phyloP scores from a whole-genome alignment of 1,140 invertebrate species.

The Cydia strobilella region DNA sequence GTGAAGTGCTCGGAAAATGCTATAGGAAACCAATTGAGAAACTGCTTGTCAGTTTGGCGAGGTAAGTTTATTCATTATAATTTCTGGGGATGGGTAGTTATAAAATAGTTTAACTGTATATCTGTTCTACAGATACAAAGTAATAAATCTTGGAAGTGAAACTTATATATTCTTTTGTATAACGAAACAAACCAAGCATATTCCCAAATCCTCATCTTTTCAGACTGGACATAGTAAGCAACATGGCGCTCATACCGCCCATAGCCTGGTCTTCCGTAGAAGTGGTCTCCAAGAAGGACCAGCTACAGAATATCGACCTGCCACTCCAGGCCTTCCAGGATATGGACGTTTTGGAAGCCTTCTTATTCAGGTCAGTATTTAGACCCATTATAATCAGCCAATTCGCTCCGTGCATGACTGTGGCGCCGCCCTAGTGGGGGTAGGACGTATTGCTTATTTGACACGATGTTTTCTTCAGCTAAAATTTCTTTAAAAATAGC shows the following conservation, averaged over 20 bases:
- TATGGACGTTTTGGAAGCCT: constrained; percentile 87
- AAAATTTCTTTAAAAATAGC: too few relatives aligned
- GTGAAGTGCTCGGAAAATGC: constrained; percentile 50
- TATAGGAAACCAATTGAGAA: constrained; percentile 61
- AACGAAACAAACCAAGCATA: too few relatives aligned
- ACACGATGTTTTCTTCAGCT: too few relatives aligned
- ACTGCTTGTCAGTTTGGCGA: constrained; percentile 62
- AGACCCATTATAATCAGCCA: neutral
- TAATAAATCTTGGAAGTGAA: too few relatives aligned
- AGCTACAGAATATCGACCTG: constrained; percentile 65
- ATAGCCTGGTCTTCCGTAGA: constrained; percentile 71
- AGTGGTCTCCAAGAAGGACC: constrained; percentile 57
- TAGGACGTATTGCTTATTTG: too few relatives aligned
- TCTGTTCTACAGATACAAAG: too few relatives aligned
- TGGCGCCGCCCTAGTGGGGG: too few relatives aligned
- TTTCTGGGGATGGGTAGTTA: too few relatives aligned
- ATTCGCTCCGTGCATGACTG: too few relatives aligned
- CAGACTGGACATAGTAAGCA: constrained; percentile 69
- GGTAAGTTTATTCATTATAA: constrained; percentile 53
- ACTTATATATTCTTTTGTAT: too few relatives aligned
- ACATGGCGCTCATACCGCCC: constrained; percentile 70
- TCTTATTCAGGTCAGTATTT: constrained; percentile 82
- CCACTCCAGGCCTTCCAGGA: constrained; percentile 85
- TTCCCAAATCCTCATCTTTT: too few relatives aligned
- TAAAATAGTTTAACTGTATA: too few relatives aligned